A percentile compares a stretch with the other conserved stretches of the same genome.
phyloP scores from a whole-genome alignment of 2,888 invertebrate species.

The Neoscelio sp. region DNA sequence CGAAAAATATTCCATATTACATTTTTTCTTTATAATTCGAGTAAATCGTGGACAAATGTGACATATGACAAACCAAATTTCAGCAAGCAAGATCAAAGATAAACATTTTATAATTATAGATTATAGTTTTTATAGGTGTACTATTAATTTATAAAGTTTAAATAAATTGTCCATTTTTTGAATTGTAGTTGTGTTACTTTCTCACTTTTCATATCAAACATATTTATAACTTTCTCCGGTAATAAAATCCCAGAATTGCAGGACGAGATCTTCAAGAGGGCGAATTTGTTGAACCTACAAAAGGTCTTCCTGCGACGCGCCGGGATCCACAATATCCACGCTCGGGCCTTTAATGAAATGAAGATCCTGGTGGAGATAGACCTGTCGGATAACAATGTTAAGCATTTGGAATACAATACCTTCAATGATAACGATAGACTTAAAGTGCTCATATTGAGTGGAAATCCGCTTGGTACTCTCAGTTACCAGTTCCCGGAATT shows the following conservation, averaged over 20 bases:
- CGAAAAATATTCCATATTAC: no score
- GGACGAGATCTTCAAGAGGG: conserved; percentile 90
- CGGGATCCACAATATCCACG: conserved; percentile 90
- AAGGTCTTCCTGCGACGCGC: conserved; percentile 91
- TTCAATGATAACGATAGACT: conserved; percentile 94
- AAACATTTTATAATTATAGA: no score
- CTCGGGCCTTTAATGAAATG: conserved; percentile 93
- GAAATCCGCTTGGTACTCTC: conserved; percentile 91
- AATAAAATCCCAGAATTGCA: conserved; percentile 91
- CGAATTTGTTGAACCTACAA: conserved; percentile 93
- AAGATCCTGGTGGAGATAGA: conserved; percentile 94
- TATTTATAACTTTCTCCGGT: no score
- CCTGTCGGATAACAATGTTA: conserved; percentile 92
- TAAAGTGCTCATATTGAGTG: conserved; percentile 90
- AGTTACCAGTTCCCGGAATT: conserved; percentile 92
- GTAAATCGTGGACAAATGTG: no score
- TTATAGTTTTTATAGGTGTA: no score
- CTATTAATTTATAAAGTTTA: no score
- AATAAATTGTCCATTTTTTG: no score
- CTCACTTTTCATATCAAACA: no score
- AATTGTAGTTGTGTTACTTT: no score
- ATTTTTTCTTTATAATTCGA: no score
- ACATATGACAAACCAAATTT: no score
- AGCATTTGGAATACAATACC: conserved; percentile 89
- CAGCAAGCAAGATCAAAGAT: no score